Percentiles rank a stretch among this genome's conserved stretches.
These are phyloP conservation scores for Scarus forsteni DNA, from an alignment of 2,797 vertebrate genomes.

Conservation along the genomic window DNA sequence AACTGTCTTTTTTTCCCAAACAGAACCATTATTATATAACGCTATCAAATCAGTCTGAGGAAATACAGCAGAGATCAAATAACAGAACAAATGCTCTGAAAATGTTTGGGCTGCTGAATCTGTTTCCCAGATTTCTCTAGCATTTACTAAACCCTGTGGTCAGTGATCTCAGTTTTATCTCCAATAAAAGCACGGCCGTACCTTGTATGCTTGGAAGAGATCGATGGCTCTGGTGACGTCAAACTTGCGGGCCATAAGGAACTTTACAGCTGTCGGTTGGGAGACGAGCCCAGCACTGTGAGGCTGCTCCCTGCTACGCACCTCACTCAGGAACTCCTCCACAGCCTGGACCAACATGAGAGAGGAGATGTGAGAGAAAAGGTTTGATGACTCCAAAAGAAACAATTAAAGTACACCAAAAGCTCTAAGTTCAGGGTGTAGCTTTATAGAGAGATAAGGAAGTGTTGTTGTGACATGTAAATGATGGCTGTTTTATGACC, in stretches of 20 bases:
- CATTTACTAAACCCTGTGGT: background rate
- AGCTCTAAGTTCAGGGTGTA: too few relatives aligned
- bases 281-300: slow-evolving; percentile 86
- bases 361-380: slow-evolving; percentile 6
- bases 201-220: slow-evolving; percentile 90
- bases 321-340: slow-evolving; percentile 87
- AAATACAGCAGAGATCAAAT: background rate
- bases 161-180: slow-evolving; percentile 1
- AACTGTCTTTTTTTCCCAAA: background rate
- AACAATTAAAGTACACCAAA: background rate
- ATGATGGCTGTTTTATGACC: background rate
- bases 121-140: background rate
- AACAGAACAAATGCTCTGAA: background rate
- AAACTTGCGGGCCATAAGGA: slow-evolving; percentile 91
- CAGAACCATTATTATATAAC: background rate
- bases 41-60: background rate
- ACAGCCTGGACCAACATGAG: slow-evolving; percentile 76
- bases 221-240: slow-evolving; percentile 87
- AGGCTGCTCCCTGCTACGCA: slow-evolving; percentile 84
- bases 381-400: background rate
- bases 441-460: background rate
- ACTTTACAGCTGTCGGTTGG: slow-evolving; percentile 88
- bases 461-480: background rate
- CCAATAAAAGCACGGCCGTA: slow-evolving; percentile 47
- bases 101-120: background rate